Percentiles rank a stretch among this genome's conserved stretches.
Evolutionary conservation across 2,113 vertebrate genomes (phyloP).

Genomic region (Hyla sarda): DNA sequence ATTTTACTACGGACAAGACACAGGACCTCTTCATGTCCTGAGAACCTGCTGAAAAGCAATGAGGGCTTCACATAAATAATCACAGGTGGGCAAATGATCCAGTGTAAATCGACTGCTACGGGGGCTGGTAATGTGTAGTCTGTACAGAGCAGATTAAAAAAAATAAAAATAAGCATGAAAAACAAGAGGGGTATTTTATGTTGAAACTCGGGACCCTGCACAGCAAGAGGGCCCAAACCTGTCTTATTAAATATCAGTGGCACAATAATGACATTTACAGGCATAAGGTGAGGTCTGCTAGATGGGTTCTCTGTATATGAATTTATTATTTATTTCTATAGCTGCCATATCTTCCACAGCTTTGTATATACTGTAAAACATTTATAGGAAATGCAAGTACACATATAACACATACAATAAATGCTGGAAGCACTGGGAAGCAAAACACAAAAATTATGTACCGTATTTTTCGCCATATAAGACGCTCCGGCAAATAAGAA

Average conservation of each 20-base stretch:
- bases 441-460: not conserved
- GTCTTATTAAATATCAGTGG: not conserved
- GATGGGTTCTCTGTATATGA: not conserved
- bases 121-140: not conserved
- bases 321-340: not conserved
- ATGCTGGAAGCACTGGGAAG: no score
- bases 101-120: not conserved
- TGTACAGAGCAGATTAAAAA: not conserved
- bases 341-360: not conserved
- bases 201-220: not conserved
- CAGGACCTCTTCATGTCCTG: conserved; percentile 8
- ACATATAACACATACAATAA: not conserved
- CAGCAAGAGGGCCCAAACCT: not conserved
- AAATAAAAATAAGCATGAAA: conserved; percentile 21
- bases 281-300: not conserved
- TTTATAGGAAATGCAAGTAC: not conserved
- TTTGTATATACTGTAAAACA: not conserved
- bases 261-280: not conserved
- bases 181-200: not conserved
- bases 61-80: conserved; percentile 44
- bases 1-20: conserved; percentile 30
- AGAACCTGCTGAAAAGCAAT: conserved; percentile 23
- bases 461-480: no score
- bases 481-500: no score
- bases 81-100: conserved; percentile 12